phyloP scores from a whole-genome alignment of 2,888 invertebrate species.

The Aspidiotus destructor region DNA sequence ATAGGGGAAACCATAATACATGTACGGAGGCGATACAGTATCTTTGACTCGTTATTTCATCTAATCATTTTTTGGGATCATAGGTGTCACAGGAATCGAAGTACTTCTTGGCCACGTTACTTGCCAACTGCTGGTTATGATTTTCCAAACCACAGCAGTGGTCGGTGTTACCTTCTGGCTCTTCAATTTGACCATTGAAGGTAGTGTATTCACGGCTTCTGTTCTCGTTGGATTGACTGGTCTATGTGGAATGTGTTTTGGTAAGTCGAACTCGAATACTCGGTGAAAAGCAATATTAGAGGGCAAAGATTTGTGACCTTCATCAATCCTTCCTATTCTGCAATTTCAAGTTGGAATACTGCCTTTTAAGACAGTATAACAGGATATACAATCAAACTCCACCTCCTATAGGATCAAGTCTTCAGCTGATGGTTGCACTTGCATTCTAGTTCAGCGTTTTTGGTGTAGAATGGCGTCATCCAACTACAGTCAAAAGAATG shows the following conservation, averaged over 20 bases:
- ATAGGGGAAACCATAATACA: neutral
- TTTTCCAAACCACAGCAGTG: conserved; percentile 69
- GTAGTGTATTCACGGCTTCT: conserved; percentile 64
- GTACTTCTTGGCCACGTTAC: conserved; percentile 77
- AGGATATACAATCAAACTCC: too few relatives aligned
- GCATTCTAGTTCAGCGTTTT: too few relatives aligned
- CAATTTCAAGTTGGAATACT: too few relatives aligned
- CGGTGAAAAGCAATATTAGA: too few relatives aligned
- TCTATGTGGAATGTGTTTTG: conserved; percentile 87
- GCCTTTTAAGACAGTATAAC: too few relatives aligned
- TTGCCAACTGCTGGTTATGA: conserved; percentile 79
- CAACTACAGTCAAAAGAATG: too few relatives aligned
- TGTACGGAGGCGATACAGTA: neutral
- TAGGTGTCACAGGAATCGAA: conserved; percentile 61
- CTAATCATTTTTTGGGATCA: conserved; percentile 3
- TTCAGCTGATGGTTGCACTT: too few relatives aligned
- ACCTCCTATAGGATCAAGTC: too few relatives aligned
- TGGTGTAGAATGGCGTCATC: too few relatives aligned
- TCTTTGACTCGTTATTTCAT: neutral
- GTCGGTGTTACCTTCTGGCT: conserved; percentile 63
- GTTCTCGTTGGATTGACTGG: conserved; percentile 69
- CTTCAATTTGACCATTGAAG: conserved; percentile 67
- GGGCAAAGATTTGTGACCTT: too few relatives aligned
- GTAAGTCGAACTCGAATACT: too few relatives aligned
- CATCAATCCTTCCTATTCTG: too few relatives aligned